Conservation (phyloP, 2,888 invertebrate species). For the Lepidonotus clava region DNA sequence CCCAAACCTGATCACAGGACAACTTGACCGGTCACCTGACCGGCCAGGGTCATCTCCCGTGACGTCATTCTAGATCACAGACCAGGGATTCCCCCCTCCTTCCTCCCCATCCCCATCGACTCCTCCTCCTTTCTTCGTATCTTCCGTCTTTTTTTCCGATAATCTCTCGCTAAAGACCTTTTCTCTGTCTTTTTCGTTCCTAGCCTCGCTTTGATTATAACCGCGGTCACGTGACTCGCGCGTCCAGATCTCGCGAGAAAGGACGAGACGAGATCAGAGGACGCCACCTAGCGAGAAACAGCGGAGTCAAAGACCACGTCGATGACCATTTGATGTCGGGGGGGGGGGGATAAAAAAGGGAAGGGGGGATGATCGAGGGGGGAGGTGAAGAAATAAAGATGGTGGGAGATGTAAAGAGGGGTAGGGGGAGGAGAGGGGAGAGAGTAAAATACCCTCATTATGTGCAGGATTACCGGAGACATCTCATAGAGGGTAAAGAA, state of each 20-base stretch:
- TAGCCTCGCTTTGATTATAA: conserved; percentile 1
- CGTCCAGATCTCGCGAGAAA: conserved; percentile 4
- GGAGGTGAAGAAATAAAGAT: conserved; percentile 15
- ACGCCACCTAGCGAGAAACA: conserved; percentile 13
- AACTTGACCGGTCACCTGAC: neutral
- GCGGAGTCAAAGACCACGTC: neutral
- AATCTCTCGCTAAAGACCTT: neutral
- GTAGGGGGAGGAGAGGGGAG: too few relatives aligned
- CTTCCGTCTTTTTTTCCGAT: neutral
- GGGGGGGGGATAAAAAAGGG: neutral
- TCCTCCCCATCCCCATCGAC: neutral
- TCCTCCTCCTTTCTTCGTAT: neutral
- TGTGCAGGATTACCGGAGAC: neutral
- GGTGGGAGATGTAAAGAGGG: too few relatives aligned
- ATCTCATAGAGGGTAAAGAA: neutral
- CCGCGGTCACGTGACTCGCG: neutral
- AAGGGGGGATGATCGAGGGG: too few relatives aligned
- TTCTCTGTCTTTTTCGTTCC: too few relatives aligned
- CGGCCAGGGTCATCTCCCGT: neutral
- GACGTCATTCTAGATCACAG: conserved; percentile 13
- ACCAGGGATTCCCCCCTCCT: neutral
- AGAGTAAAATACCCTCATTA: conserved; percentile 19
- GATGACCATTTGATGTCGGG: neutral
- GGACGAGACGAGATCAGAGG: conserved; percentile 19
- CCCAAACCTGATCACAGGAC: neutral